These are phyloP conservation scores for Petrosia ficiformis DNA, from an alignment of 37 sponge, comb jelly and placozoan species.

Conservation along the genomic window DNA sequence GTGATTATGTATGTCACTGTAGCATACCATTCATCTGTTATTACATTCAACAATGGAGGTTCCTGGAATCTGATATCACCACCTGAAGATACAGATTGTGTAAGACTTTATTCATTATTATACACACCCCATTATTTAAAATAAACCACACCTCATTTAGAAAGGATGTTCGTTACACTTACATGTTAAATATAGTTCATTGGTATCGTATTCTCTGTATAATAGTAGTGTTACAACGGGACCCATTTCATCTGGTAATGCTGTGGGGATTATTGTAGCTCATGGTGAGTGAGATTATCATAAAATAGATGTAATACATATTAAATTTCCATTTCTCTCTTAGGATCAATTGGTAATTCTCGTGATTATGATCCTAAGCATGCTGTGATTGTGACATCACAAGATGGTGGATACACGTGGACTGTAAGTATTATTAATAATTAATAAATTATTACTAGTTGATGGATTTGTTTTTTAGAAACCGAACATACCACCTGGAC, in stretches of 20 bases:
- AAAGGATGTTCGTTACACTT: no score
- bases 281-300: conserved; percentile 34
- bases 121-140: no score
- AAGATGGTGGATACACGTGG: conserved; percentile 58
- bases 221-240: neutral
- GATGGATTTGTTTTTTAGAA: conserved; percentile 2
- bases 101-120: no score
- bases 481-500: conserved; percentile 20
- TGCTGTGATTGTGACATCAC: conserved; percentile 16
- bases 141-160: no score
- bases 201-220: no score
- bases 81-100: conserved; percentile 6
- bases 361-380: conserved; percentile 9
- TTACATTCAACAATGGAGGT: conserved; percentile 73
- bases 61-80: conserved; percentile 40
- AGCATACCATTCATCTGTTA: conserved; percentile 32
- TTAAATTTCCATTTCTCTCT: neutral
- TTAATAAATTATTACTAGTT: neutral
- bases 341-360: conserved; percentile 29
- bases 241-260: conserved; percentile 33
- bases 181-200: no score
- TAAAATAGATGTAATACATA: neutral
- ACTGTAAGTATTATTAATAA: conserved; percentile 9
- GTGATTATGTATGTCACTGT: neutral
- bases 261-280: conserved; percentile 60